Evolutionary conservation across 2,797 vertebrate species (phyloP).

Genomic region (Eurystomus glaucurus): DNA sequence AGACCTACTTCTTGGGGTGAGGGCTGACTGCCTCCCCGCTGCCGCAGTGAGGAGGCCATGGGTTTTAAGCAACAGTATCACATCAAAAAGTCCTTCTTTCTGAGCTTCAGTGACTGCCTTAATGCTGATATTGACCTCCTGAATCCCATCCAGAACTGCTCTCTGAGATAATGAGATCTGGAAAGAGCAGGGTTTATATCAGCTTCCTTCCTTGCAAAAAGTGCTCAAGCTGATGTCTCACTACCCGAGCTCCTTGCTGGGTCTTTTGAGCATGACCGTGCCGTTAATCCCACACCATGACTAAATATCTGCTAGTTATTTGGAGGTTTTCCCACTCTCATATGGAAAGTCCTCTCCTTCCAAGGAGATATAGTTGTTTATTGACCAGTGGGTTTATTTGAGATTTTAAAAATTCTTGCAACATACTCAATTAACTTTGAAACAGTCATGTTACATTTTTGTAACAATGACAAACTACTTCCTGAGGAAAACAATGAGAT

Average conservation of each 20-base stretch:
- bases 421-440: slow-evolving; percentile 38
- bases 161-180: not conserved
- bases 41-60: accelerated
- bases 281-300: not conserved
- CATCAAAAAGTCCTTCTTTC: accelerated
- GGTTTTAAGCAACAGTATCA: not conserved
- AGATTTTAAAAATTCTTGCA: slow-evolving; percentile 27
- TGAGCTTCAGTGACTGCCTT: not conserved
- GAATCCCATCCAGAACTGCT: not conserved
- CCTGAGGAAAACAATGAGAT: slow-evolving; percentile 73
- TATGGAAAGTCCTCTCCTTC: not conserved
- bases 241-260: not conserved
- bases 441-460: not conserved
- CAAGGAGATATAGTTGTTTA: not conserved
- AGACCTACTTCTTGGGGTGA: accelerated
- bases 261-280: not conserved
- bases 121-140: not conserved
- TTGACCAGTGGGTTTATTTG: not conserved
- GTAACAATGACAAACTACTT: slow-evolving; percentile 59
- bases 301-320: not conserved
- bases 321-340: not conserved
- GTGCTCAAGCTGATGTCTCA: not conserved
- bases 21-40: not conserved
- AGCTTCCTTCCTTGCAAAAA: not conserved
- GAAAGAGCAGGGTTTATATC: not conserved